phyloP scores from a whole-genome alignment of 2,888 invertebrate species.

The Prostheceraeus crozeri region DNA sequence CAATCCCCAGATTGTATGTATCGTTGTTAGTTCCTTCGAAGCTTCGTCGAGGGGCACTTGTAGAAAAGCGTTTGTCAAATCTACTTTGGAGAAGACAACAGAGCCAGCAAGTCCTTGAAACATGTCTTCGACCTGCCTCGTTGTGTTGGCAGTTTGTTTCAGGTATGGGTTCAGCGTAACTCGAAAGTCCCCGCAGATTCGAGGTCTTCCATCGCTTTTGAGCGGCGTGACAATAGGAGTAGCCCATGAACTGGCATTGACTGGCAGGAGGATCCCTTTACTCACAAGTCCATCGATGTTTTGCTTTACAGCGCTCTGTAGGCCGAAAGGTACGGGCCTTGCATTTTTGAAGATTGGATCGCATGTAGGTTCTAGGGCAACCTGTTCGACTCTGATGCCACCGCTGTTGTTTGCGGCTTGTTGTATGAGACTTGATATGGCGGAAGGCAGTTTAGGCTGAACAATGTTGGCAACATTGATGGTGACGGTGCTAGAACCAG shows the following conservation, averaged over 20 bases:
- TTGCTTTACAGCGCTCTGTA: conserved; percentile 22
- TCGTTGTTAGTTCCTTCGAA: neutral
- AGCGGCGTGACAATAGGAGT: conserved; percentile 22
- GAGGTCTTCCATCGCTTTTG: neutral
- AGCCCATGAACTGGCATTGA: neutral
- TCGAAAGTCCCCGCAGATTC: conserved; percentile 14
- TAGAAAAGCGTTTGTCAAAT: conserved; percentile 16
- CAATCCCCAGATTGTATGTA: too few species aligned
- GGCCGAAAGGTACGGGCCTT: conserved; percentile 1
- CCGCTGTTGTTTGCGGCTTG: too few species aligned
- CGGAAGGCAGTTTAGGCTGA: too few species aligned
- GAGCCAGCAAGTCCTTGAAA: conserved; percentile 1
- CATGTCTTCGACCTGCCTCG: conserved; percentile 22
- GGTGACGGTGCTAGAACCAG: too few species aligned
- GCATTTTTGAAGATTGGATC: conserved; percentile 8
- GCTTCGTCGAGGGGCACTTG: neutral
- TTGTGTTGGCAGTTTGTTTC: conserved; percentile 13
- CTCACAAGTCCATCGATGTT: neutral
- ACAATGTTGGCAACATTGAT: too few species aligned
- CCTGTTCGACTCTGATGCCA: too few species aligned
- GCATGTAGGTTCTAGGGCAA: conserved; percentile 1
- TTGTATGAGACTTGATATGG: too few species aligned
- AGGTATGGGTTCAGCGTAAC: conserved; percentile 17
- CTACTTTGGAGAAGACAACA: conserved; percentile 9
- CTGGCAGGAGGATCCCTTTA: neutral